Evolutionary conservation across 2,113 vertebrate species (phyloP).

Genomic region (Cyprinodon brontotheroides): DNA sequence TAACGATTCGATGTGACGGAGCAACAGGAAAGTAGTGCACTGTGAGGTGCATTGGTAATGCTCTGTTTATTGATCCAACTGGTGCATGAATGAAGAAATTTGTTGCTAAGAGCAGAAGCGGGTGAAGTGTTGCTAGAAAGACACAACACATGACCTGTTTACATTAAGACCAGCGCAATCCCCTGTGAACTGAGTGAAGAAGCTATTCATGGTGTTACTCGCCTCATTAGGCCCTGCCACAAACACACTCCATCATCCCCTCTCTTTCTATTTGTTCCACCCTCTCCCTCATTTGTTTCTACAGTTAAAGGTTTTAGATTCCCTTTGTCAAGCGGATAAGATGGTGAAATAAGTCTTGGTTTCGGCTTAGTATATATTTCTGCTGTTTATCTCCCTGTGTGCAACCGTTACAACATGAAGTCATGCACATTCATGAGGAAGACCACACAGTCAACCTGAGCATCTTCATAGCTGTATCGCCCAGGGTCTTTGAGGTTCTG

Average conservation of each 20-base stretch:
- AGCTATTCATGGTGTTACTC: conserved; percentile 52
- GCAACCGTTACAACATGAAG: neutral
- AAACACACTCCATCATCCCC: conserved; percentile 52
- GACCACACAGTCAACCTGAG: conserved; percentile 82
- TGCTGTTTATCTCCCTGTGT: neutral
- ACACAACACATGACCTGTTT: conserved; percentile 44
- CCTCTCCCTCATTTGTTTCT: conserved; percentile 40
- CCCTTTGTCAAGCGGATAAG: conserved; percentile 20
- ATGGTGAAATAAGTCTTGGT: neutral
- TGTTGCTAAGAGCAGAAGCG: conserved; percentile 24
- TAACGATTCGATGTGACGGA: neutral
- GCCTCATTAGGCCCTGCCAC: conserved; percentile 66
- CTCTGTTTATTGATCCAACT: neutral
- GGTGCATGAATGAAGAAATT: neutral
- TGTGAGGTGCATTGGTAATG: neutral
- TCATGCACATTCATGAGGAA: neutral
- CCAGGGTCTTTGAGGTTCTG: conserved; percentile 96
- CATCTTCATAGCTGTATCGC: conserved; percentile 94
- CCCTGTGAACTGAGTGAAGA: conserved; percentile 25
- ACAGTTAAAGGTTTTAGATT: conserved; percentile 31
- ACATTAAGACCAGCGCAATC: conserved; percentile 44
- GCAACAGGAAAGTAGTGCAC: neutral
- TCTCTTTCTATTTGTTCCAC: conserved; percentile 18
- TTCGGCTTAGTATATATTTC: neutral
- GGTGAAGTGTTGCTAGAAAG: conserved; percentile 54